Evolutionary conservation across 2,797 vertebrate species (phyloP), one percentile per base, ranked within the genome.

Genomic region (Leucoraja ocellata): DNA sequence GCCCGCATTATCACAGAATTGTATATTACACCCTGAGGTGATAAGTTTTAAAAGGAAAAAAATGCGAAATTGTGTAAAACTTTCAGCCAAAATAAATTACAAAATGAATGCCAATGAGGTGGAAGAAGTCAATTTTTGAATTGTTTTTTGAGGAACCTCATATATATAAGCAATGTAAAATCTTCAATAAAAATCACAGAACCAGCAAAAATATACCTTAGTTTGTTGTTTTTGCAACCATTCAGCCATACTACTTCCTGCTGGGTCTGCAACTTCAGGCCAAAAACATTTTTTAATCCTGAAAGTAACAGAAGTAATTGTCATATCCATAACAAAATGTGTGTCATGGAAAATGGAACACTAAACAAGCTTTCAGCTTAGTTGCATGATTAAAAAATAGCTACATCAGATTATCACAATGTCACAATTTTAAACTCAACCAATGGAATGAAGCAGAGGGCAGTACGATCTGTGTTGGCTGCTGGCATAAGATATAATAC

Each of bases 241-340:
- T 0, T 94, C 93, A n/a, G 95, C 95, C 91, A 96, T 93, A 93
- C 95, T 94, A 65, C 96, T 97, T 7, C 95, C 93, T 2, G 96
- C 95, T 86, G 97, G 96, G 93, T 96, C 96, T 58, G 97, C 97
- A 86, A 97, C 94, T 79, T 94, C 94, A 23, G 96, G 96, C 95
- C 96, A 97, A 77, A 95, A 96, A 9, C 95, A 93, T 4, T 65
- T 95, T 94, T 95, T 95, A 93, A 96, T 91, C 79, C 95, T 96
- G 90, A 88, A 93, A 94, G 86, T 86, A 39, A 54, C 39, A 76
- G 65, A 58, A 25, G 21, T 74, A 39, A 54, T 25, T 25, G 68
- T 39, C 18, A 73, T 73, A 73, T 65, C 21, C 71, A 91, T 71
- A 23, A 71, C 58, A 46, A 63, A 61, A 28, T 68, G 14, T 11